phyloP scores from a whole-genome alignment of 2,113 vertebrate species.

The Tricholaema leucomelas region DNA sequence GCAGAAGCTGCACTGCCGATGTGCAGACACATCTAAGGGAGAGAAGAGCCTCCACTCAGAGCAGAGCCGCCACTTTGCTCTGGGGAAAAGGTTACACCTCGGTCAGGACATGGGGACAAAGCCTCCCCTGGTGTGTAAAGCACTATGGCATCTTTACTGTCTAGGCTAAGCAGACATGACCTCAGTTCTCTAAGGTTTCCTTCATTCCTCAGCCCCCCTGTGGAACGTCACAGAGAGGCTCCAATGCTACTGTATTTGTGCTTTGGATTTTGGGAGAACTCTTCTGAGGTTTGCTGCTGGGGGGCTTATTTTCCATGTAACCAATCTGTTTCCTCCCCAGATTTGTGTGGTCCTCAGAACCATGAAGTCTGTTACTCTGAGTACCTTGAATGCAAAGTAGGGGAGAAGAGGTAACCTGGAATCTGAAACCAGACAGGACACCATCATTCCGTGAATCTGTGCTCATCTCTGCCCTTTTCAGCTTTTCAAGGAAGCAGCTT shows the following conservation, averaged over 20 bases:
- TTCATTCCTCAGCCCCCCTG: conserved; percentile 25
- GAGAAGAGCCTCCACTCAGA: background rate
- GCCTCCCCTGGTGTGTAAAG: background rate
- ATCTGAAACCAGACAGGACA: background rate
- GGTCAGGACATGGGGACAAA: background rate
- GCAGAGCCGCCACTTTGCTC: background rate
- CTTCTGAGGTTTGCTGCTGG: background rate
- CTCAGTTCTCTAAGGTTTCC: conserved; percentile 45
- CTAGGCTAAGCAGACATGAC: conserved; percentile 35
- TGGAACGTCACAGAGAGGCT: conserved; percentile 14
- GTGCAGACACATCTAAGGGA: background rate
- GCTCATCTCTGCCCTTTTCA: background rate
- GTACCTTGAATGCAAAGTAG: background rate
- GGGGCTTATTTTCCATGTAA: background rate
- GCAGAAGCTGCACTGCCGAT: background rate
- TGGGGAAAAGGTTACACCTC: background rate
- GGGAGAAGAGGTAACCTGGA: background rate
- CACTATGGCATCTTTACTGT: background rate
- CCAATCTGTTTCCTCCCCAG: background rate
- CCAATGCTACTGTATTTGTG: background rate
- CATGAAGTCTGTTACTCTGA: background rate
- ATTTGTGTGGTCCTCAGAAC: background rate
- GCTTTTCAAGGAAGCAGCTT: background rate
- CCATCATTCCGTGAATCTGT: background rate
- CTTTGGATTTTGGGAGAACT: background rate